Percentiles rank a stretch among this genome's conserved stretches.
Evolutionary conservation across 2,797 vertebrate species (phyloP).

Genomic region (Petrocephalus schoutedeni): DNA sequence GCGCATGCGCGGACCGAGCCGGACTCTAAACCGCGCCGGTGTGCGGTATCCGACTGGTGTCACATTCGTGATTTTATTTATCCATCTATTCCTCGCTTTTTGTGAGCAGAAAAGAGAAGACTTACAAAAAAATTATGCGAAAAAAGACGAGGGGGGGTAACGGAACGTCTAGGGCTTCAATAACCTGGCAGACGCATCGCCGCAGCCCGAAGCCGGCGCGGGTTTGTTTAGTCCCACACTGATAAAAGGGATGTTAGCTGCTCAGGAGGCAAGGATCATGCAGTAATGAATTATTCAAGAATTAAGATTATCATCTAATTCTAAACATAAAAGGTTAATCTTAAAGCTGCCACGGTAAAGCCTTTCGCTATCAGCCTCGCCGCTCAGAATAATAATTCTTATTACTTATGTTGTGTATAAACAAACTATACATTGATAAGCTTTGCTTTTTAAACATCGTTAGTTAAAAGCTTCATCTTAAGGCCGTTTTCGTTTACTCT

Average conservation of each 20-base stretch:
- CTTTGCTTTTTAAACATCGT: neutral
- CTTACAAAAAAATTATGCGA: neutral
- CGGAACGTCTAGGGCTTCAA: neutral
- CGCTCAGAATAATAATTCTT: conserved; percentile 3
- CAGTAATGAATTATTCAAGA: conserved; percentile 15
- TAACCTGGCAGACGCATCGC: neutral
- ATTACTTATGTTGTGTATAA: neutral
- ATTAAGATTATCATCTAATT: conserved; percentile 2
- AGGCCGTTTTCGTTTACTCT: neutral
- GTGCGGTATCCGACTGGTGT: conserved; percentile 3
- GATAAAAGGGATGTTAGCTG: neutral
- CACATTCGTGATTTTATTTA: neutral
- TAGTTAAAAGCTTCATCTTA: neutral
- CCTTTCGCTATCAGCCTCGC: neutral
- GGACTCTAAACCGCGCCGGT: neutral
- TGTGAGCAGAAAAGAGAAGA: neutral
- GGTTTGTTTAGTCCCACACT: neutral
- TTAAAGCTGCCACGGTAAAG: neutral
- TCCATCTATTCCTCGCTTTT: neutral
- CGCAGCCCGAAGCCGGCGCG: neutral
- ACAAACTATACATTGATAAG: neutral
- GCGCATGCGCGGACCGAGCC: neutral
- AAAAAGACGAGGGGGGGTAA: neutral
- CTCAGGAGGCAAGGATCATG: neutral
- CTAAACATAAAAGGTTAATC: neutral